Evolutionary conservation across 2,797 vertebrate species (phyloP), one percentile per base, ranked within the genome.

Genomic region (Cetoscarus ocellatus): DNA sequence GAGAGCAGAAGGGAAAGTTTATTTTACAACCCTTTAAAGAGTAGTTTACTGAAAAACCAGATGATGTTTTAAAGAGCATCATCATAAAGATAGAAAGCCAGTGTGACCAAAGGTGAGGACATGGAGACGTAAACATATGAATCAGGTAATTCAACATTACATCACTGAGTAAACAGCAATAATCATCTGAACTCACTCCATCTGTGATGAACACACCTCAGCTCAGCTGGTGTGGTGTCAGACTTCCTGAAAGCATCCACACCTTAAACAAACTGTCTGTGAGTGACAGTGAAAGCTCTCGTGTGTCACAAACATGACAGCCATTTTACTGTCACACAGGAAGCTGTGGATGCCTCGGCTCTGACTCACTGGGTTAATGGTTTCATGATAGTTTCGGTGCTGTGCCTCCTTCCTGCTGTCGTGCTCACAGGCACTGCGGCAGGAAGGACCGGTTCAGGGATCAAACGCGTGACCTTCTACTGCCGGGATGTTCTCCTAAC

Each of bases 401-500:
- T 0, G 34, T 27, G 69, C 79, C 13, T 51, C 1, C 50, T 47
- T 63, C 69, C 65, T 65, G 72, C 11, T 47, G 14, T 53, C 4
- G 17, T 43, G 10, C 78, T 73, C 68, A 12, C 60, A 63, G 83
- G 53, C 51, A 63, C 75, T 3, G 65, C 0, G 51, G 52, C 79
- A 62, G 38, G 36, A 79, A 12, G 0, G 47, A 45, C 56, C 19
- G 65, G 58, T 70, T 45, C 47, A 9, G 63, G 61, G 75, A 80
- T 82, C 66, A 77, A 78, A 74, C 50, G 3, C 36, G 61, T 80
- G 77, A 81, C 82, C 78, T 49, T 53, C 13, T 49, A 10, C 58
- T 38, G 70, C 77, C 76, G 73, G 68, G 79, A 83, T 59, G 76
- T 59, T 44, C 38, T 10, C 47, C 55, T 81, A 48, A 80, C 80